phyloP scores from a whole-genome alignment of 2,888 invertebrate species.

The Athalia rosae region DNA sequence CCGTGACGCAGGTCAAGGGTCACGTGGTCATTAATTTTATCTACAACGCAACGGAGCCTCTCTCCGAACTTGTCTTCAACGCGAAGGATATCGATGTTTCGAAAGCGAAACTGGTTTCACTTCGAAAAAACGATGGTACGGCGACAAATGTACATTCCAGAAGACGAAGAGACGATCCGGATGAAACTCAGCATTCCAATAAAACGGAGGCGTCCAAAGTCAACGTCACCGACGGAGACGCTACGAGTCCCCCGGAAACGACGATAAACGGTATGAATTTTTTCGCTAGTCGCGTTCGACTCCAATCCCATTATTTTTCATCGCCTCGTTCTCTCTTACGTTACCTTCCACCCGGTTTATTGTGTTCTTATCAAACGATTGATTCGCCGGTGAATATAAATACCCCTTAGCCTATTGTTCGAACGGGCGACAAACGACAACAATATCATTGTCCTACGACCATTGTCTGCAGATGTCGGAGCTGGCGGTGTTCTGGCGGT shows the following conservation, averaged over 20 bases:
- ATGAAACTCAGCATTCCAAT: neutral
- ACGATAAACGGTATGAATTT: neutral
- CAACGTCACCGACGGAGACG: neutral
- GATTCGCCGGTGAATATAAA: no score
- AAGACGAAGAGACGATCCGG: neutral
- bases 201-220: neutral
- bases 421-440: no score
- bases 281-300: neutral
- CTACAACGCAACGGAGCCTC: constrained; percentile 53
- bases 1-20: constrained; percentile 57
- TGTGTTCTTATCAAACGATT: no score
- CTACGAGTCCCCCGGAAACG: neutral
- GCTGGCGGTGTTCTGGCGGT: neutral
- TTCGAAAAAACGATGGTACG: neutral
- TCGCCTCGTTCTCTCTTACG: neutral
- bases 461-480: neutral
- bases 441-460: neutral
- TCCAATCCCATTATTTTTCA: neutral
- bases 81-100: constrained; percentile 59
- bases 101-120: constrained; percentile 4
- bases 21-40: constrained; percentile 60
- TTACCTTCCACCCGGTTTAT: neutral
- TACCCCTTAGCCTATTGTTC: no score
- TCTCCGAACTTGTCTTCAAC: constrained; percentile 60
- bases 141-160: neutral